These are phyloP conservation scores for Lepidurus packardi DNA, from an alignment of 1,140 invertebrate species.

Conservation along the genomic window DNA sequence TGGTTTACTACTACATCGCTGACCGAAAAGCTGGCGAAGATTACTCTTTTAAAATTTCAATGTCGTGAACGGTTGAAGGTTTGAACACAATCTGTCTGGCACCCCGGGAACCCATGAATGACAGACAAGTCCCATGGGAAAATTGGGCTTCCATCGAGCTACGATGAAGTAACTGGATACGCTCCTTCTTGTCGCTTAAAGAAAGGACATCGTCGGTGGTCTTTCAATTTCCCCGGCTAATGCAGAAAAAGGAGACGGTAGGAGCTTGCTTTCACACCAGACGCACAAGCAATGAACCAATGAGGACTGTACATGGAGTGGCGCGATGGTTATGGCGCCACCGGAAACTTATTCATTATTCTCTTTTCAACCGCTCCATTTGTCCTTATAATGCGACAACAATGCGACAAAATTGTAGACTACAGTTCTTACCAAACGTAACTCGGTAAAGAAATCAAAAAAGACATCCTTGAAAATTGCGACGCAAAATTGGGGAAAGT, in stretches of 20 bases:
- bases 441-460: no score
- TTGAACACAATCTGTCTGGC: not conserved
- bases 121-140: not conserved
- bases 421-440: no score
- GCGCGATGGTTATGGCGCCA: conserved; percentile 17
- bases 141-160: not conserved
- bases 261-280: no score
- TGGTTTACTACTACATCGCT: not conserved
- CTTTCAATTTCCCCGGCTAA: conserved; percentile 9
- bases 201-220: conserved; percentile 12
- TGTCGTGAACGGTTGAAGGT: not conserved
- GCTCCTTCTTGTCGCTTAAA: not conserved
- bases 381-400: not conserved
- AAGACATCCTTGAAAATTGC: no score
- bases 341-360: conserved; percentile 19
- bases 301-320: conserved; percentile 12
- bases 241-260: conserved; percentile 3
- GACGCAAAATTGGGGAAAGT: no score
- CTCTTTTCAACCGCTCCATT: not conserved
- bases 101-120: not conserved
- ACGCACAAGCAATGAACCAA: not conserved
- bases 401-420: no score
- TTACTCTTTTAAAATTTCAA: not conserved
- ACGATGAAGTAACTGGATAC: not conserved
- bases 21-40: not conserved